A percentile compares a stretch with the other conserved stretches of the same genome.
These are phyloP conservation scores for Notospermus geniculatus DNA, from an alignment of 1,140 invertebrate genomes.

Conservation along the genomic window DNA sequence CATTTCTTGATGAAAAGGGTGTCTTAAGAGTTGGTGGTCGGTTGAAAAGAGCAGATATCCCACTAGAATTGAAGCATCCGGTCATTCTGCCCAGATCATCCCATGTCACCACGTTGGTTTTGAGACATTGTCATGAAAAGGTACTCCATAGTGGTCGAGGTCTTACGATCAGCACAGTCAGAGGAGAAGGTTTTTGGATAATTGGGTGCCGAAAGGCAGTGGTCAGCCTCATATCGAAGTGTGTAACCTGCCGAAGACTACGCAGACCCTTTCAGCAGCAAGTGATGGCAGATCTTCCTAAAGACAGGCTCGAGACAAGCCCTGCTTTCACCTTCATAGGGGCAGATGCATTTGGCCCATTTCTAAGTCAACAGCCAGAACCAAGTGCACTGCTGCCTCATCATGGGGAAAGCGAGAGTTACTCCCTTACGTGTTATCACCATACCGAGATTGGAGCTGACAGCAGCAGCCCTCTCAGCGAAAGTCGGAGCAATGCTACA, in stretches of 20 bases:
- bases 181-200: too few species aligned
- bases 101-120: conserved; percentile 16
- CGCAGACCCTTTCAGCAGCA: too few species aligned
- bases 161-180: too few species aligned
- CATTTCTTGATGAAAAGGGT: conserved; percentile 13
- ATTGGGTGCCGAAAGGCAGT: too few species aligned
- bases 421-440: conserved; percentile 3
- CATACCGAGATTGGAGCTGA: not conserved
- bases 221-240: too few species aligned
- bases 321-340: too few species aligned
- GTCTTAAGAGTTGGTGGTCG: conserved; percentile 17
- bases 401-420: conserved; percentile 2
- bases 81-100: too few species aligned
- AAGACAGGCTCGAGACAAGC: too few species aligned
- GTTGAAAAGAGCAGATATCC: not conserved
- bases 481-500: not conserved
- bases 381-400: not conserved
- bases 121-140: conserved; percentile 16
- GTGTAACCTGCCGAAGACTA: too few species aligned
- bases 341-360: too few species aligned
- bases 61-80: conserved; percentile 9
- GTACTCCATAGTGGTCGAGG: too few species aligned
- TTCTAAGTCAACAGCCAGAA: not conserved
- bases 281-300: too few species aligned
- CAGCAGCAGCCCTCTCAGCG: not conserved